Evolutionary conservation across 2,797 vertebrate genomes (phyloP), one percentile per base, ranked within the genome.

Genomic region (Clarias laeviceps): DNA sequence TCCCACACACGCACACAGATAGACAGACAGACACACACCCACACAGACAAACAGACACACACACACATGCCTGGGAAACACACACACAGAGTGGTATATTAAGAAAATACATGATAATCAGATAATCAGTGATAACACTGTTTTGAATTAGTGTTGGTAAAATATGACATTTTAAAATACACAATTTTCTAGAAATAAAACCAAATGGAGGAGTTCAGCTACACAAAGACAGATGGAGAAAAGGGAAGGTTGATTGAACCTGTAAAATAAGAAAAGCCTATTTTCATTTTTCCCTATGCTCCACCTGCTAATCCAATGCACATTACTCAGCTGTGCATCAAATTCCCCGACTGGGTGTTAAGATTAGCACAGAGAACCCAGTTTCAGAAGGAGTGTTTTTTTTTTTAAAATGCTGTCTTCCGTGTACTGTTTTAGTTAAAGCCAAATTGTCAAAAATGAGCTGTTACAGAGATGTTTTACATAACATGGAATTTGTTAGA

Each of bases 221-320:
- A n/a, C 29, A 68, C 27, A 68, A 9, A 78, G n/a, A 72, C 34
- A 68, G 72, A 69, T 20, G n/a, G 57, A 62, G 17, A 22, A 62
- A 54, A 50, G 8, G 29, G n/a, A 82, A 74, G 50, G 27, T 24
- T 68, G 66, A 6, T 14, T 78, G 40, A 87, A 85, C 24, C 81
- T 69, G 45, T 82, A 57, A 65, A 78, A 82, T 74, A 56, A 57
- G 68, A 87, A 80, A 81, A 74, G 82, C 61, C 86, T 57, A 87
- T 79, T 87, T 72, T 83, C 4, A 82, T 85, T 83, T 70, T 68
- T 29, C 34, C 9, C 57, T 66, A 66, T 79, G 7, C 40, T 73
- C 57, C 80, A 79, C 72, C 18, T 56, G 72, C n/a, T 50, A 62
- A 22, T 73, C 40, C 27, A 82, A 45, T 32, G 59, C 64, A n/a